These are phyloP conservation scores for Ifrita kowaldi DNA, from an alignment of 2,113 vertebrate species.

Conservation along the genomic window DNA sequence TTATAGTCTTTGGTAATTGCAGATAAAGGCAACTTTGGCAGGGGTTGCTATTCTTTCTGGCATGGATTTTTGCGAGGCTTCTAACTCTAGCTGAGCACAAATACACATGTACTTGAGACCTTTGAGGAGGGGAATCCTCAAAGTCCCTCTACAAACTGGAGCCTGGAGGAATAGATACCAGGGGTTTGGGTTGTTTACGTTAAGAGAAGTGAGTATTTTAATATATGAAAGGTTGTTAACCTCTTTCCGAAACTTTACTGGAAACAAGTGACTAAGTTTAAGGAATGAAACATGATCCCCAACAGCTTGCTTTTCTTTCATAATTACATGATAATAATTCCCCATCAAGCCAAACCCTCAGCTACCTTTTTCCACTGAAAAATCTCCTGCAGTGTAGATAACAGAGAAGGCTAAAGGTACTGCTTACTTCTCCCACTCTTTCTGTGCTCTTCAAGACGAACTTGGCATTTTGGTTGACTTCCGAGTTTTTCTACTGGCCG, in stretches of 20 bases:
- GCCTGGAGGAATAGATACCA: slow-evolving; percentile 25
- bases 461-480: not conserved
- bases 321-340: not conserved
- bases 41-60: not conserved
- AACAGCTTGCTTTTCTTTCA: not conserved
- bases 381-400: not conserved
- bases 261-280: not conserved
- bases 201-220: slow-evolving; percentile 26
- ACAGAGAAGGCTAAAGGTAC: not conserved
- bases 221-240: slow-evolving; percentile 7
- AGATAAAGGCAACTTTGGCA: not conserved
- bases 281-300: not conserved
- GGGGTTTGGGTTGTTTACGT: not conserved
- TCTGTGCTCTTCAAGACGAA: not conserved
- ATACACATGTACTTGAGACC: not conserved
- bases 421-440: not conserved
- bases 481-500: not conserved
- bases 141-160: not conserved
- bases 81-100: not conserved
- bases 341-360: not conserved
- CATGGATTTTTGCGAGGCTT: not conserved
- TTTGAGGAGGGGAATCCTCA: not conserved
- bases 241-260: slow-evolving; percentile 1
- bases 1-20: not conserved
- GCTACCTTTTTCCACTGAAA: not conserved